Base-by-base conservation (phyloP, 2,888 invertebrate genomes). In the Nebria salina region DNA sequence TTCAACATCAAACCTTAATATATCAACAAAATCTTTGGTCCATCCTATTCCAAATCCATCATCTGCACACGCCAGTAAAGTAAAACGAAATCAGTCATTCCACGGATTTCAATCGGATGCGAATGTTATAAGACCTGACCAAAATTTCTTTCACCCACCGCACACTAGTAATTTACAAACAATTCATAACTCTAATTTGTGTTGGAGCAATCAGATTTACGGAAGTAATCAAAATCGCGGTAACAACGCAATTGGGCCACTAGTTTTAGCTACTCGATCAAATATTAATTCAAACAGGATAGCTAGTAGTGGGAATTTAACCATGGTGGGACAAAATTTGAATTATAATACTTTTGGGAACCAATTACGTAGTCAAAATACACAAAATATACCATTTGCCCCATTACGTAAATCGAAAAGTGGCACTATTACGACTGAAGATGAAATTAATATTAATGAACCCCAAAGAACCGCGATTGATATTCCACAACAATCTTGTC, bases 1-100 rank as follows among this genome's bases (percentile, higher is more conserved):
- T 13, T 76, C 78, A 73, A 77, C 66, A 73, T 82, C 74, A 83
- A 82, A 76, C 83, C 83, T 84, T 72, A 82, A 83, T 54, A 83
- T 84, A 65, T 85, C 86, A 73, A 84, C 84, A 25, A 85, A 84
- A 82, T 83, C 85, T 25, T 83, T 84, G 20, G 68, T 83, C 15
- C 81, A 81, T 26, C 64, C 70, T n/a, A 43, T 72, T 20, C 74
- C 75, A 34, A 76, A 76, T 76, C 81, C 81, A 42, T 25, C 73
- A 13, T 34, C 64, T 9, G 41, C 64, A 20, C 76, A 80, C 70
- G 65, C 72, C 15, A 80, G 25, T 65, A 81, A 76, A 74, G 82
- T 87, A 13, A 86, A 88, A 83, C 85, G 89, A 79, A 86, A 88
- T 83, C 88, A 89, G 84, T 88, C 89, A 7, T 89, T 89, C 82